Percentiles rank a stretch among this genome's conserved stretches.
Evolutionary conservation across 2,113 vertebrate species (phyloP).

Genomic region (Mesembrinibis cayennensis): DNA sequence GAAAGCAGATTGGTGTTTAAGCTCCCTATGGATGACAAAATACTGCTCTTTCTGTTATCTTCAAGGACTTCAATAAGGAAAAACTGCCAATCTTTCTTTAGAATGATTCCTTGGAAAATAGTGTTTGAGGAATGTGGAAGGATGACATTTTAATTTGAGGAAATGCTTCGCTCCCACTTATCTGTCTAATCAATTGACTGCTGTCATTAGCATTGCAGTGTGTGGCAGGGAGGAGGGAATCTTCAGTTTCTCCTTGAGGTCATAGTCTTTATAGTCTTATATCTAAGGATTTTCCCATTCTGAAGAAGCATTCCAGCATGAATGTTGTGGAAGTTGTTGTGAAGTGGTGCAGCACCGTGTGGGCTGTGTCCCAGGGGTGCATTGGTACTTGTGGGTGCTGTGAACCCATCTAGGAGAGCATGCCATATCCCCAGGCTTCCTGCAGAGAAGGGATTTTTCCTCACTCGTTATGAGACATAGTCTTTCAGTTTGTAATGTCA

Average conservation of each 20-base stretch:
- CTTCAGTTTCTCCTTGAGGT: background rate
- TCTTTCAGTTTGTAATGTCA: background rate
- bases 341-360: fast-evolving
- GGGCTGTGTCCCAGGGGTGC: background rate
- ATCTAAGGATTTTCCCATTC: background rate
- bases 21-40: background rate
- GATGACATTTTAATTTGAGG: conserved; percentile 41
- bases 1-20: conserved; percentile 24
- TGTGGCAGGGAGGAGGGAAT: background rate
- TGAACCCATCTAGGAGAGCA: background rate
- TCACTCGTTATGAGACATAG: background rate
- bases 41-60: conserved; percentile 38
- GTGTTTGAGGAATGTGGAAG: conserved; percentile 44
- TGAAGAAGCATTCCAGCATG: background rate
- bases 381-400: too few species aligned
- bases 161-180: background rate
- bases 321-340: background rate
- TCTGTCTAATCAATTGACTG: background rate
- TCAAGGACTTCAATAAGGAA: conserved; percentile 32
- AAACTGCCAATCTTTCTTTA: conserved; percentile 36
- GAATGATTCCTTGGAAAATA: conserved; percentile 35
- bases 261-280: background rate
- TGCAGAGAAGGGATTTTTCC: background rate
- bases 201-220: background rate
- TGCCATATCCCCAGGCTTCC: background rate